These are phyloP conservation scores for Cryptomyrus ogoouensis DNA, from an alignment of 2,113 vertebrate species.

Conservation along the genomic window DNA sequence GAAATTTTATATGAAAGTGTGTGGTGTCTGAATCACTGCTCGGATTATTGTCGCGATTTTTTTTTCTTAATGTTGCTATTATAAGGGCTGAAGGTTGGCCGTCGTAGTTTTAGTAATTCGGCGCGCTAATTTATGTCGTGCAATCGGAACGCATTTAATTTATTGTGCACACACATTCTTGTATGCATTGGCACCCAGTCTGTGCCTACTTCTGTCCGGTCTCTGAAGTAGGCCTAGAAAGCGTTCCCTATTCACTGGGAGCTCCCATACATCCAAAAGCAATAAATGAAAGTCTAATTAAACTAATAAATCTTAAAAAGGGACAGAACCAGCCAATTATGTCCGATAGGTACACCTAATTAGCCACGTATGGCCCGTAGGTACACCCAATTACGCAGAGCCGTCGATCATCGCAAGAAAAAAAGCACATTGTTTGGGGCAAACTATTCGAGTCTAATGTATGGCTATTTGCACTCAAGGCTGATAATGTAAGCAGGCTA, in stretches of 20 bases:
- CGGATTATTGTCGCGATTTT: background rate
- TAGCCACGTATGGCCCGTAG: constrained; percentile 14
- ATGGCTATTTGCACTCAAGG: background rate
- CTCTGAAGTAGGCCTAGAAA: background rate
- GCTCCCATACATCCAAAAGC: background rate
- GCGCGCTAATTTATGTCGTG: background rate
- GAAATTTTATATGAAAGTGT: background rate
- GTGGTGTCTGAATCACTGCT: background rate
- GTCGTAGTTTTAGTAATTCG: background rate
- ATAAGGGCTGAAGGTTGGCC: background rate
- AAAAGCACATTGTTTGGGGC: background rate
- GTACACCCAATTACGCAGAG: constrained; percentile 14
- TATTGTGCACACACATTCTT: background rate
- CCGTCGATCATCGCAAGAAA: background rate
- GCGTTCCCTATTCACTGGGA: background rate
- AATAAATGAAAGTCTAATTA: constrained; percentile 20
- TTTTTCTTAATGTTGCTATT: background rate
- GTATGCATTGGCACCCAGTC: background rate
- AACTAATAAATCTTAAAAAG: constrained; percentile 24
- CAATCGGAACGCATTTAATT: background rate
- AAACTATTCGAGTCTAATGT: background rate
- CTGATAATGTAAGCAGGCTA: background rate
- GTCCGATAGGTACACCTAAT: constrained; percentile 16
- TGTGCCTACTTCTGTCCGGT: background rate
- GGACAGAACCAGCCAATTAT: constrained; percentile 11